phyloP scores from a whole-genome alignment of 2,797 vertebrate species.

The Pseudomugil gertrudae region DNA sequence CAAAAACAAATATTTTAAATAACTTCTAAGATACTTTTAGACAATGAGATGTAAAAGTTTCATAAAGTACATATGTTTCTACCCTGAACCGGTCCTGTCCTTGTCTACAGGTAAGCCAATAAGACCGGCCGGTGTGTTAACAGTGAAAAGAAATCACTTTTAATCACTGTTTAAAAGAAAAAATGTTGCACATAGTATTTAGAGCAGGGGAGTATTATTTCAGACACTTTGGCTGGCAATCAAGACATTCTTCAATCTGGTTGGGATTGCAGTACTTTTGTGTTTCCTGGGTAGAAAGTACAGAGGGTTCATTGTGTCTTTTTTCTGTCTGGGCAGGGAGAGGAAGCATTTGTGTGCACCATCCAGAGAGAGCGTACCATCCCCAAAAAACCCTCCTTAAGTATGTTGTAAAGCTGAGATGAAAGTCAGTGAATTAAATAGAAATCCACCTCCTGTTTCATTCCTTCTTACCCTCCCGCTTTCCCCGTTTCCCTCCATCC shows the following conservation, averaged over 20 bases:
- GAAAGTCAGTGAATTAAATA: constrained; percentile 73
- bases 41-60: constrained; percentile 37
- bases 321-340: constrained; percentile 56
- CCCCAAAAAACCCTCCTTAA: constrained; percentile 49
- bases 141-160: constrained; percentile 67
- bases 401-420: constrained; percentile 74
- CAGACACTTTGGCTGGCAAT: constrained; percentile 69
- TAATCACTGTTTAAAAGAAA: constrained; percentile 62
- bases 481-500: constrained; percentile 50
- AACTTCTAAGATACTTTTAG: not conserved
- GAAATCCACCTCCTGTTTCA: constrained; percentile 67
- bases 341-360: constrained; percentile 50
- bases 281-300: constrained; percentile 64
- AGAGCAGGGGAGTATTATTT: constrained; percentile 70
- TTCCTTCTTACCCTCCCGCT: constrained; percentile 45
- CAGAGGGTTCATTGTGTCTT: constrained; percentile 74
- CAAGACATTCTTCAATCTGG: constrained; percentile 70
- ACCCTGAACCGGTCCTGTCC: constrained; percentile 43
- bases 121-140: constrained; percentile 58
- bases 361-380: constrained; percentile 52
- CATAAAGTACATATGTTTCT: constrained; percentile 52
- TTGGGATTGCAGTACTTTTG: constrained; percentile 52
- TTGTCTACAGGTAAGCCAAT: constrained; percentile 63
- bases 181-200: constrained; percentile 67
- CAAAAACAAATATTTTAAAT: not conserved